phyloP scores from a whole-genome alignment of 2,888 invertebrate species.

The Loripinus fragilis region DNA sequence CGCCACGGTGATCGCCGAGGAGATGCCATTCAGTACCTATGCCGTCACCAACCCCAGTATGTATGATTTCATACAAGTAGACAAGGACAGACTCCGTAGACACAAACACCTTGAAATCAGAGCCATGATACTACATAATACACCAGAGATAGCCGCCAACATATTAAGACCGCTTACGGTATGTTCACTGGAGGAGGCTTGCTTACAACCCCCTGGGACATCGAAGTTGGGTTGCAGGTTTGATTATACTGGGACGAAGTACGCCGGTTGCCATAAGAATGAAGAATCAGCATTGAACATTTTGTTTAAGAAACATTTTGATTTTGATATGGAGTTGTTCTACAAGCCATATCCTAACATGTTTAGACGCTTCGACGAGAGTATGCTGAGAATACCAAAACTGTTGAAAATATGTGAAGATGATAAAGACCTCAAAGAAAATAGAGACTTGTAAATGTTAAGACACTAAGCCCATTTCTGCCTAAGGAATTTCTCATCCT shows the following conservation, averaged over 20 bases:
- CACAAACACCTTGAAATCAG: slow-evolving; percentile 73
- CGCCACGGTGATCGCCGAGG: slow-evolving; percentile 69
- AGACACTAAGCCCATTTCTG: too few species aligned
- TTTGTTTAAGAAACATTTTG: slow-evolving; percentile 79
- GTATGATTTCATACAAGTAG: slow-evolving; percentile 78
- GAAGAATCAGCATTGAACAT: slow-evolving; percentile 83
- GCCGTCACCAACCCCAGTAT: slow-evolving; percentile 78
- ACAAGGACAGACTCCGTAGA: slow-evolving; percentile 68
- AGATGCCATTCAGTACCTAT: slow-evolving; percentile 67
- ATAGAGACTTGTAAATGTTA: too few species aligned
- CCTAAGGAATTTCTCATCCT: too few species aligned
- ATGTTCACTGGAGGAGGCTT: slow-evolving; percentile 80
- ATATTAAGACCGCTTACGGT: slow-evolving; percentile 79
- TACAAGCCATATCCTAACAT: slow-evolving; percentile 53
- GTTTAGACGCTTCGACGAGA: slow-evolving; percentile 54
- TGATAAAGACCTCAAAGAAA: too few species aligned
- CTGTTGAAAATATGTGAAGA: slow-evolving; percentile 44
- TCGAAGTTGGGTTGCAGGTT: slow-evolving; percentile 67
- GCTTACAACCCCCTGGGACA: slow-evolving; percentile 79
- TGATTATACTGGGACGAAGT: slow-evolving; percentile 62
- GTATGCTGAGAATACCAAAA: slow-evolving; percentile 9
- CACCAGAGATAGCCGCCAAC: slow-evolving; percentile 66
- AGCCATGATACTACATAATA: slow-evolving; percentile 79
- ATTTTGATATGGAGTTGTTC: slow-evolving; percentile 74
- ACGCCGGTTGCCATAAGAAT: slow-evolving; percentile 80